Evolutionary conservation across 2,797 vertebrate species (phyloP).

Genomic region (Phoebastria nigripes): DNA sequence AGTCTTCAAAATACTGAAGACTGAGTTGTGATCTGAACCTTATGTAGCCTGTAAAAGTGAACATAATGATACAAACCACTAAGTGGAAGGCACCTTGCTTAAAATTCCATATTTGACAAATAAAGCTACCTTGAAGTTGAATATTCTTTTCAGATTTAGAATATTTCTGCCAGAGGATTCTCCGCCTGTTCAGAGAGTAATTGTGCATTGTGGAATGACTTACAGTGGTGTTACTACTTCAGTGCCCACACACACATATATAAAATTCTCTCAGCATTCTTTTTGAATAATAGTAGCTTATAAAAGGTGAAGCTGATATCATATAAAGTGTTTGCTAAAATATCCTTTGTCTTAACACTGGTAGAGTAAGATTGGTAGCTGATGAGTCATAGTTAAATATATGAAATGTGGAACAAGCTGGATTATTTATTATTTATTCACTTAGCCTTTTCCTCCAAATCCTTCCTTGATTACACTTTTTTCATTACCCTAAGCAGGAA

Average conservation of each 20-base stretch:
- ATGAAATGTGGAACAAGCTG: background rate
- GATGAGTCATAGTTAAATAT: background rate
- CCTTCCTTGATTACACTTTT: background rate
- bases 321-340: background rate
- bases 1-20: background rate
- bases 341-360: background rate
- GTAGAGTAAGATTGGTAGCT: background rate
- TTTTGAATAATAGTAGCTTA: background rate
- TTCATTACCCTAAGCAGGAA: background rate
- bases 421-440: background rate
- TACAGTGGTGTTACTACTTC: background rate
- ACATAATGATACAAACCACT: background rate
- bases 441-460: background rate
- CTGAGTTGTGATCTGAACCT: background rate
- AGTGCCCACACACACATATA: background rate
- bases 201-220: background rate
- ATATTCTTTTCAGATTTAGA: background rate
- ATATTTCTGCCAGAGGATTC: background rate
- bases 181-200: background rate
- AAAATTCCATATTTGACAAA: background rate
- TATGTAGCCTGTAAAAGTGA: background rate
- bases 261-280: fast-evolving
- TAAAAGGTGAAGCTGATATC: background rate
- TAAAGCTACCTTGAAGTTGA: background rate
- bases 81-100: background rate